A percentile compares a stretch with the other conserved stretches of the same genome.
phyloP scores from a whole-genome alignment of 2,888 invertebrate species.

The Leucophora obtusa region DNA sequence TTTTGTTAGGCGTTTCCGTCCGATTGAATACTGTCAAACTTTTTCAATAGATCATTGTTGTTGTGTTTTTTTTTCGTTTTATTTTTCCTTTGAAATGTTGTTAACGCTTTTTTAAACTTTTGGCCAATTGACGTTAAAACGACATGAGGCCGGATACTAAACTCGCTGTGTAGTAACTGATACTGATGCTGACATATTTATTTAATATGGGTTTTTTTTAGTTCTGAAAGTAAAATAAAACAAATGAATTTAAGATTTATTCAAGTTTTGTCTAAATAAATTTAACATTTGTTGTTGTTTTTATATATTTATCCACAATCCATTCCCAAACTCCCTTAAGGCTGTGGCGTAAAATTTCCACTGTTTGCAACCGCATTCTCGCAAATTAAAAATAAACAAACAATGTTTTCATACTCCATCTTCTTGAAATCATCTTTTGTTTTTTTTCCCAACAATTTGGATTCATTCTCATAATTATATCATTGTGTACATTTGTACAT shows the following conservation, averaged over 20 bases:
- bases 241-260: slow-evolving; percentile 47
- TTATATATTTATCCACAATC: slow-evolving; percentile 42
- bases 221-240: not conserved
- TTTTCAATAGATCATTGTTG: slow-evolving; percentile 69
- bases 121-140: slow-evolving; percentile 74
- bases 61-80: slow-evolving; percentile 25
- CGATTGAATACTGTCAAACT: slow-evolving; percentile 75
- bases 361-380: slow-evolving; percentile 68
- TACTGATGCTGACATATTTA: slow-evolving; percentile 67
- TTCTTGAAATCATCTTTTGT: slow-evolving; percentile 38
- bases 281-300: slow-evolving; percentile 45
- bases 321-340: slow-evolving; percentile 43
- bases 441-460: slow-evolving; percentile 28
- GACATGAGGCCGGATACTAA: slow-evolving; percentile 70
- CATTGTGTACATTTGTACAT: slow-evolving; percentile 40
- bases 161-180: slow-evolving; percentile 58
- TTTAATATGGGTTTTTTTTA: slow-evolving; percentile 46
- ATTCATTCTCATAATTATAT: slow-evolving; percentile 57
- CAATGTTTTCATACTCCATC: slow-evolving; percentile 65
- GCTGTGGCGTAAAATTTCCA: slow-evolving; percentile 56
- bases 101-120: slow-evolving; percentile 60
- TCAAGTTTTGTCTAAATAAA: slow-evolving; percentile 56
- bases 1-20: slow-evolving; percentile 72
- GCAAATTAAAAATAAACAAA: slow-evolving; percentile 70
- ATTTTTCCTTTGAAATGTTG: slow-evolving; percentile 19